Evolutionary conservation across 2,888 invertebrate species (phyloP), one percentile per base, ranked within the genome.

Genomic region (Lumbricus terrestris): DNA sequence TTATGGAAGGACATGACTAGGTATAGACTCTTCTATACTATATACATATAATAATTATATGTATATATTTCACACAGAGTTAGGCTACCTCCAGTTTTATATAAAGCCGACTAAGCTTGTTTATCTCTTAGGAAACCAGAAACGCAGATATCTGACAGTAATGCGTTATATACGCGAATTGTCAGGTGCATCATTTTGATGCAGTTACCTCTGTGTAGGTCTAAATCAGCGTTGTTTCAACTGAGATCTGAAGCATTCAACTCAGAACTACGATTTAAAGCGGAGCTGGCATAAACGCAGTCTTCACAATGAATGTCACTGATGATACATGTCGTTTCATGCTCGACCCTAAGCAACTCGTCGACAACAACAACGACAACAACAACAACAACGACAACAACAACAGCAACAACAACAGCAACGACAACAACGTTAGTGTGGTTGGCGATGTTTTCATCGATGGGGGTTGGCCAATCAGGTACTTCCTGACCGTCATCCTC

Each of bases 401-500:
- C n/a, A 29, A 3, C 82, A 23, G 13, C 82, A 33, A 13, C 82
- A 15, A 13, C 82, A 33, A 3, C 16, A 8, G 3, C 16, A 13
- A n/a, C n/a, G n/a, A n/a, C n/a, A 29, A 82, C 29, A 82, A 82
- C n/a, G 33, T 13, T 4, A 82, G 33, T 3, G 82, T 29, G n/a
- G 20, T 15, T 47, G 54, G 54, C 23, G 23, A n/a, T n/a, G n/a
- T n/a, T n/a, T n/a, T n/a, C n/a, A n/a, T n/a, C n/a, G n/a, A 13
- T 1, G 29, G 29, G 29, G 37, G 0, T 18, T 20, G 35, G 20
- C 20, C n/a, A 6, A 35, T 88, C 88, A 47, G n/a, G 37, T 88
- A 40, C 90, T 93, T 92, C 85, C 92, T 93, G 42, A 93, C 93
- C 93, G 92, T 93, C 29, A 90, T 93, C 15, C 93, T 93, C 37